phyloP scores from a whole-genome alignment of 2,113 vertebrate genomes.

The Bubo blakistoni region DNA sequence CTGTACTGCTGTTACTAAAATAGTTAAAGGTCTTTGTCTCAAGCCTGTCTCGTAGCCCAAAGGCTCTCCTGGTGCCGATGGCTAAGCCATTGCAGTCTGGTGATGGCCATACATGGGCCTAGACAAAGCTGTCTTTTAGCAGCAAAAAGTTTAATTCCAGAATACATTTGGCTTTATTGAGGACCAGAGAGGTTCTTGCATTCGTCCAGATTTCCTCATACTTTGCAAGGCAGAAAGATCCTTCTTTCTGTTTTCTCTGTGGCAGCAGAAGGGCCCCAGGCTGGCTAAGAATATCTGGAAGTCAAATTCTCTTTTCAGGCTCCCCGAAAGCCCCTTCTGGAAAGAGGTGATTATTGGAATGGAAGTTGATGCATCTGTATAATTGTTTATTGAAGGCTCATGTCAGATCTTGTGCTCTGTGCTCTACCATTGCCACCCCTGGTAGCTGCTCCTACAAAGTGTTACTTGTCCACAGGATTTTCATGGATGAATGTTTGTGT shows the following conservation, averaged over 20 bases:
- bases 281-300: background rate
- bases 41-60: background rate
- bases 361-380: background rate
- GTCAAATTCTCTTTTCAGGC: background rate
- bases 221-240: background rate
- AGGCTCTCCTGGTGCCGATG: background rate
- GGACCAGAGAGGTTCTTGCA: background rate
- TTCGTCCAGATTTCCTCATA: background rate
- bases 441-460: background rate
- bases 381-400: background rate
- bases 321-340: background rate
- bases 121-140: background rate
- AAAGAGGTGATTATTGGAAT: background rate
- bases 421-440: background rate
- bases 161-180: background rate
- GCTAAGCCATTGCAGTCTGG: background rate
- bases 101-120: background rate
- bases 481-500: background rate
- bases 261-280: background rate
- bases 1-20: background rate
- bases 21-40: background rate
- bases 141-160: background rate
- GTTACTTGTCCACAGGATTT: background rate
- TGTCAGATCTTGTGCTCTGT: background rate
- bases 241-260: background rate